Base-by-base conservation (phyloP, 1,140 invertebrate genomes). In the Drosophila sturtevanti region DNA sequence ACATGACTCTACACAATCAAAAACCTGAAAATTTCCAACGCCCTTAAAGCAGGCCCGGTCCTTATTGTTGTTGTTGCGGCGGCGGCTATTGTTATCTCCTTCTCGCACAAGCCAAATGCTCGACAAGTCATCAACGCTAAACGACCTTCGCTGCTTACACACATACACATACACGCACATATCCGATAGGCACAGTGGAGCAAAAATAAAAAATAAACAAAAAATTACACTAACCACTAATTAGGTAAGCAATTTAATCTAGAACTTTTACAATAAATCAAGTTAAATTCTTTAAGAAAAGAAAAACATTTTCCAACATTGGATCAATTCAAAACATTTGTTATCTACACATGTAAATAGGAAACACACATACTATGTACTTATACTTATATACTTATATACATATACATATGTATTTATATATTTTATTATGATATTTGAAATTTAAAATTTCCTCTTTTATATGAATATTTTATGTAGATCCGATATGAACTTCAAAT, bases 1-100 rank as follows among this genome's bases (percentile, higher is more conserved):
- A 90, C 89, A 90, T 90, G 84, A 86, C 84, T 48, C 16, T 89
- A 90, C 89, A 90, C 84, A 90, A 90, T 89, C 89, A 90, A 86
- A 48, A 90, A 86, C 84, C 84, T 78, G 84, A 72, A 90, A 82
- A 89, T 85, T 89, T 90, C 65, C 82, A 67, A 62, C 66, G 70
- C 72, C 37, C 55, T 52, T 62, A 69, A 68, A 75, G 58, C 72
- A 22, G 66, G 58, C 41, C 67, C 52, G 34, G 18, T 14, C 22
- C 24, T 21, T 10, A n/a, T 14, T 11, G n/a, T 55, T 11, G 9
- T 56, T 18, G 24, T 24, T 54, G 51, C 37, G 24, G 24, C 31
- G 22, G 22, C 14, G 22, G 14, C 35, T 54, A 27, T 22, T 41
- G 31, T 58, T 52, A 16, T 24, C 58, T 41, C 51, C 41, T 48